phyloP scores from a whole-genome alignment of 2,113 vertebrate genomes.

The Origma solitaria region DNA sequence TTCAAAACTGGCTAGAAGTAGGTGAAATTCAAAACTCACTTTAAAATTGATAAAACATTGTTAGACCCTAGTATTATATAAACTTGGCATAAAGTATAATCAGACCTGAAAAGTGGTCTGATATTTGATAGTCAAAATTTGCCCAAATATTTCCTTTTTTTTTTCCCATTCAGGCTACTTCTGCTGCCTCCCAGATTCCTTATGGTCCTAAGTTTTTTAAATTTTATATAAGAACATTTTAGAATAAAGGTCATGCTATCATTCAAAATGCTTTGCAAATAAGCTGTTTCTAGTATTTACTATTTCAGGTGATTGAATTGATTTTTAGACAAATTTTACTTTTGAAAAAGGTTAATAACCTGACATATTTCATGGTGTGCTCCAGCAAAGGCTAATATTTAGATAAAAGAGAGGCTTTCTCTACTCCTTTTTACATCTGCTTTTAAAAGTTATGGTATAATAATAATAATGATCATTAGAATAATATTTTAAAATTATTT shows the following conservation, averaged over 20 bases:
- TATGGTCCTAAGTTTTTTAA: not conserved
- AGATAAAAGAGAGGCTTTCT: not conserved
- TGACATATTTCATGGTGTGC: not conserved
- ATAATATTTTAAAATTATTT: not conserved
- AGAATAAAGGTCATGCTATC: not conserved
- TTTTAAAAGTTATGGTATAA: not conserved
- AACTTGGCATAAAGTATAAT: not conserved
- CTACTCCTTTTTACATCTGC: fast-evolving
- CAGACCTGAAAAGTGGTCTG: not conserved
- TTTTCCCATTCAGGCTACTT: not conserved
- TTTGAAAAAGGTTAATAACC: not conserved
- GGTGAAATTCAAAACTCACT: not conserved
- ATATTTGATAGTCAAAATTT: not conserved
- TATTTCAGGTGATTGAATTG: not conserved
- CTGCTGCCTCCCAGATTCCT: not conserved
- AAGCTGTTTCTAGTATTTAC: not conserved
- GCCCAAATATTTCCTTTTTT: not conserved
- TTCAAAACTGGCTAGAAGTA: not conserved
- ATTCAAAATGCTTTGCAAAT: not conserved
- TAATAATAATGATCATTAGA: not conserved
- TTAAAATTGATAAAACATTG: not conserved
- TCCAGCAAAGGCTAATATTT: not conserved
- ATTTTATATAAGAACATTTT: not conserved
- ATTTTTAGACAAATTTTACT: not conserved
- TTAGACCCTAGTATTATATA: not conserved